These are phyloP conservation scores for Lophius americanus DNA, from an alignment of 2,797 vertebrate species.

Conservation along the genomic window DNA sequence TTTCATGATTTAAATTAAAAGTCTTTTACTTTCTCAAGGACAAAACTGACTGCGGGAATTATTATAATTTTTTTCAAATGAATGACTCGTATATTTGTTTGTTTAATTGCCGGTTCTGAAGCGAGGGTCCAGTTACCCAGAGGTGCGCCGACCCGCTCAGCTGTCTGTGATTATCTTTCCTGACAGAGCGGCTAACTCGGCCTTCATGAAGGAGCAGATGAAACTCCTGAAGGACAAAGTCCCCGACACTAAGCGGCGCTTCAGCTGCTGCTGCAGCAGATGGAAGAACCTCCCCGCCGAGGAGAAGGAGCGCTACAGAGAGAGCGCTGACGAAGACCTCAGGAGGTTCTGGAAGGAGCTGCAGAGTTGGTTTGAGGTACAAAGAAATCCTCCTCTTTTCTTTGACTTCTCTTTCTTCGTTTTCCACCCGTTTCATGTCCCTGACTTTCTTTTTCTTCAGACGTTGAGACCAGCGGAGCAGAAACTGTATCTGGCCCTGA, in stretches of 20 bases:
- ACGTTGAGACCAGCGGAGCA: conserved; percentile 27
- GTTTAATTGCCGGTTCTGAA: too few species aligned
- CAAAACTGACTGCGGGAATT: too few species aligned
- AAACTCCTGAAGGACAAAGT: conserved; percentile 2
- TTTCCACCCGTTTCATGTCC: background rate
- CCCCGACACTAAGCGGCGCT: background rate
- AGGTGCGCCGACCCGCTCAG: too few species aligned
- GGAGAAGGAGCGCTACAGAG: conserved; percentile 17
- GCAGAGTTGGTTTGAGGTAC: conserved; percentile 62
- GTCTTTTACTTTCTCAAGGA: too few species aligned
- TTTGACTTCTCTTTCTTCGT: background rate
- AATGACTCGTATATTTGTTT: too few species aligned
- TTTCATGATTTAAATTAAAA: too few species aligned
- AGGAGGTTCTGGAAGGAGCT: conserved; percentile 25
- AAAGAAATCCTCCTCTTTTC: background rate
- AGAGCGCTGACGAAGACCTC: rapidly evolving
- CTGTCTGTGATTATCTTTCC: background rate
- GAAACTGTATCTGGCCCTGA: background rate
- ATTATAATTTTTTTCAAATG: too few species aligned
- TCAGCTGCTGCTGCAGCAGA: background rate
- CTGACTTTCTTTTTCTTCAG: conserved; percentile 30
- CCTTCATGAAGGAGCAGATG: conserved; percentile 37
- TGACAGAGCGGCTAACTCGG: conserved; percentile 5
- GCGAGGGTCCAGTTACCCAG: too few species aligned
- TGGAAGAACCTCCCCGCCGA: conserved; percentile 4